Evolutionary conservation across 2,797 vertebrate species (phyloP), one percentile per base, ranked within the genome.

Genomic region (Crocidura indochinensis): DNA sequence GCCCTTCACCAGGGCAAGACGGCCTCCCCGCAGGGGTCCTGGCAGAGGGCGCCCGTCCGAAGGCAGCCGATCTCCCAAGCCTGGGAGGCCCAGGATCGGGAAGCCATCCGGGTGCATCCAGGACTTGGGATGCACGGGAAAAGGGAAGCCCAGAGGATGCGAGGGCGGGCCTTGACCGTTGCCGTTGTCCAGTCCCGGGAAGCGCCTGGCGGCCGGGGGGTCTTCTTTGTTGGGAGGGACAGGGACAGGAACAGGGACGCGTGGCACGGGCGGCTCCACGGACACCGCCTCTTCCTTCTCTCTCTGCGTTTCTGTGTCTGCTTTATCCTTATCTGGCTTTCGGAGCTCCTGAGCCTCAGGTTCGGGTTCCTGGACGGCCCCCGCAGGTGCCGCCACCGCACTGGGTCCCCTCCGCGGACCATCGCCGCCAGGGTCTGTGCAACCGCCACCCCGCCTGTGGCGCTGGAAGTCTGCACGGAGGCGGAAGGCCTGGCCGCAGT

Each of bases 401-500:
- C 49, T 9, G 4, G 74, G 56, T 64, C 92, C 93, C 71, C 8
- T 75, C 14, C 19, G 84, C 0, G 26, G 47, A 24, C 89, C 89
- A 0, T 87, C 94, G 0, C 92, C 10, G 0, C 92, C 8, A 0
- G 84, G 79, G 20, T 97, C 95, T 0, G 90, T 0, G 49, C 96
- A 96, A 27, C 87, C 67, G 0, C 96, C 94, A 0, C 95, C 80
- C 7, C 96, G 96, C n/a, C 95, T 88, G 31, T 97, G 96, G 46
- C 95, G 95, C 88, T 95, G 94, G 65, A 95, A 96, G 82, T 97
- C 95, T 0, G 95, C 95, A 3, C 89, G 94, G 14, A 96, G 93
- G 72, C 89, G 96, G 65, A 97, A 97, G 65, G 87, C 86, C 65
- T 93, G 92, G 31, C 95, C 96, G 6, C 96, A 97, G 84, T 95